Conservation (phyloP, 2,113 vertebrate species). For the Muntiacus muntjak region DNA sequence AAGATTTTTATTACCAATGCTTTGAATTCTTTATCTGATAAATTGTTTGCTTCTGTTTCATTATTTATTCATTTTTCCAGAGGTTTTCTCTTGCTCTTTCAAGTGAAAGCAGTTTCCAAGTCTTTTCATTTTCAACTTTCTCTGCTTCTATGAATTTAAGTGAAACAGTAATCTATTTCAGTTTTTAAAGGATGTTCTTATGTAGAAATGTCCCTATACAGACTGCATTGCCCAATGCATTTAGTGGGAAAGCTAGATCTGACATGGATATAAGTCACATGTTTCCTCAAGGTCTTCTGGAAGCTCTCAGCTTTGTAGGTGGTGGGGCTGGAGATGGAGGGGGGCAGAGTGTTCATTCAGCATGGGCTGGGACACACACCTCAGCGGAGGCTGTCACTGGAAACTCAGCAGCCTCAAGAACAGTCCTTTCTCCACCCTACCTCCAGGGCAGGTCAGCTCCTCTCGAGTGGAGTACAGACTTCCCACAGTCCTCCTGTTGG, state of each 20-base stretch:
- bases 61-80: neutral
- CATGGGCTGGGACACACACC: neutral
- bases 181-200: neutral
- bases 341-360: neutral
- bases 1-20: neutral
- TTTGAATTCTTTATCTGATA: neutral
- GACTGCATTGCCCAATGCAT: neutral
- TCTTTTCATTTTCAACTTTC: neutral
- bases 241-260: neutral
- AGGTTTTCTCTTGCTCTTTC: neutral
- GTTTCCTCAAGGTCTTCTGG: neutral
- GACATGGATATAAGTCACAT: neutral
- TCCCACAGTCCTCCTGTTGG: neutral
- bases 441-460: neutral
- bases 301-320: neutral
- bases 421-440: neutral
- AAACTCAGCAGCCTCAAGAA: neutral
- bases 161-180: neutral
- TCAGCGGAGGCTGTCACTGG: neutral
- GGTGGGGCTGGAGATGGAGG: neutral
- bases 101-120: neutral
- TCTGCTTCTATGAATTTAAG: neutral
- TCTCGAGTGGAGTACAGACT: neutral
- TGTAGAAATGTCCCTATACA: neutral
- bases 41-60: neutral